Percentiles rank a stretch among this genome's conserved stretches.
phyloP scores from a whole-genome alignment of 1,140 invertebrate genomes.

The Trichogramma pretiosum region DNA sequence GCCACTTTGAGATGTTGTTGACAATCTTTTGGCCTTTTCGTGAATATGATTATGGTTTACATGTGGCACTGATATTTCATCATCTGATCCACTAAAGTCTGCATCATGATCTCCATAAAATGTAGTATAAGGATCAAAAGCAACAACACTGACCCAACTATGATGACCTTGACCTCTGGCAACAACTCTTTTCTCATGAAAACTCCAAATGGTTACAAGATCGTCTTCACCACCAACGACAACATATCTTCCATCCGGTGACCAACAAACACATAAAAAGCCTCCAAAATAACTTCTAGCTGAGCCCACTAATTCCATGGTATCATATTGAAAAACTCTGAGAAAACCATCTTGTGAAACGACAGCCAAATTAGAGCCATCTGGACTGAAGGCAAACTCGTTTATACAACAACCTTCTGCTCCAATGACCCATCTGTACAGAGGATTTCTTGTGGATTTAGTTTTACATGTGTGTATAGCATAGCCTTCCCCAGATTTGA shows the following conservation, averaged over 20 bases:
- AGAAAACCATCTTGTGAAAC: constrained; percentile 95
- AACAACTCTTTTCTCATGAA: constrained; percentile 84
- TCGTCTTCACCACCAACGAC: constrained; percentile 98
- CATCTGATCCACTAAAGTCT: constrained; percentile 52
- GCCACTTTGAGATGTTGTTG: constrained; percentile 34
- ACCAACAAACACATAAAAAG: constrained; percentile 93
- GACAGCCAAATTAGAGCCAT: constrained; percentile 82
- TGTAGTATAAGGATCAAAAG: constrained; percentile 89
- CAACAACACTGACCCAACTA: constrained; percentile 95
- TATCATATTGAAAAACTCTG: constrained; percentile 93
- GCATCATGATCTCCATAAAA: constrained; percentile 52
- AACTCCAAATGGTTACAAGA: constrained; percentile 95
- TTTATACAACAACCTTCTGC: constrained; percentile 82
- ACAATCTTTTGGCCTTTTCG: constrained; percentile 32
- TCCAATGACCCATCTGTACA: constrained; percentile 81
- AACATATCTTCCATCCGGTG: constrained; percentile 89
- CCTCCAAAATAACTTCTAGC: constrained; percentile 96
- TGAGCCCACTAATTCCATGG: constrained; percentile 87
- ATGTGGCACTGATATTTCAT: constrained; percentile 47
- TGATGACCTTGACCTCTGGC: constrained; percentile 89
- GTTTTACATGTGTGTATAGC: constrained; percentile 93
- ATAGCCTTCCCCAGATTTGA: constrained; percentile 92
- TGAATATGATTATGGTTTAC: constrained; percentile 44
- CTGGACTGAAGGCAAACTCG: constrained; percentile 95
- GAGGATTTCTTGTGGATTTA: constrained; percentile 90